Conservation (phyloP, 1,140 invertebrate species). For the Geopemphigus sp. region DNA sequence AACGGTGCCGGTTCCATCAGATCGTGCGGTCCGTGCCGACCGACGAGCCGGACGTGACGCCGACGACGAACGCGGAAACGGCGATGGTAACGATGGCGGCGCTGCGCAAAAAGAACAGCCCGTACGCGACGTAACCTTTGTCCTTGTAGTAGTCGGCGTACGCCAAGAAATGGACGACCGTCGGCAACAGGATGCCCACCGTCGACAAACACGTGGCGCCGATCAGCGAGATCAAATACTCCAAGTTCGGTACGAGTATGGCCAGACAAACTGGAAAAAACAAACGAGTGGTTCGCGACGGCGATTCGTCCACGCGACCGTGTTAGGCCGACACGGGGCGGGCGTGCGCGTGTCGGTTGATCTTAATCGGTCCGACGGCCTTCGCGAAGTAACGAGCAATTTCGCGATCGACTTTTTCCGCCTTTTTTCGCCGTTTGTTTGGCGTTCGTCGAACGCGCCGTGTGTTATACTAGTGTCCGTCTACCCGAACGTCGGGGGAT, state of each 20-base stretch:
- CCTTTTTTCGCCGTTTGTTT: no score
- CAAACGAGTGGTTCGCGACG: no score
- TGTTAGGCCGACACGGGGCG: no score
- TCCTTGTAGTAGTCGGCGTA: slow-evolving; percentile 62
- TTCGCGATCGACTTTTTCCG: no score
- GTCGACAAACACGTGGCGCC: slow-evolving; percentile 77
- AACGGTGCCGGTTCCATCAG: background rate
- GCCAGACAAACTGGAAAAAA: background rate
- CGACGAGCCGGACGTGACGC: slow-evolving; percentile 66
- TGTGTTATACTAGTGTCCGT: no score
- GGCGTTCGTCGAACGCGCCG: no score
- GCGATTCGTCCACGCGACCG: no score
- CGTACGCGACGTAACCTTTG: slow-evolving; percentile 56
- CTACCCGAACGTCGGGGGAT: no score
- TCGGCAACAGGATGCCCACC: slow-evolving; percentile 78
- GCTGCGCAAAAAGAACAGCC: slow-evolving; percentile 63
- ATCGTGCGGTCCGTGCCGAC: slow-evolving; percentile 59
- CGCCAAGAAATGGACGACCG: slow-evolving; percentile 72
- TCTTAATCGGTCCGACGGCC: no score
- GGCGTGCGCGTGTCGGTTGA: no score
- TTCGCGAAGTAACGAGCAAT: no score
- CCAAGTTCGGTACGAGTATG: slow-evolving; percentile 60
- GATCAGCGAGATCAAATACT: slow-evolving; percentile 79
- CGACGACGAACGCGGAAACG: slow-evolving; percentile 66
- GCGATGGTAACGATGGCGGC: slow-evolving; percentile 61